Base-by-base conservation (phyloP, 2,888 invertebrate genomes). In the Callyntrura guangdongensis region DNA sequence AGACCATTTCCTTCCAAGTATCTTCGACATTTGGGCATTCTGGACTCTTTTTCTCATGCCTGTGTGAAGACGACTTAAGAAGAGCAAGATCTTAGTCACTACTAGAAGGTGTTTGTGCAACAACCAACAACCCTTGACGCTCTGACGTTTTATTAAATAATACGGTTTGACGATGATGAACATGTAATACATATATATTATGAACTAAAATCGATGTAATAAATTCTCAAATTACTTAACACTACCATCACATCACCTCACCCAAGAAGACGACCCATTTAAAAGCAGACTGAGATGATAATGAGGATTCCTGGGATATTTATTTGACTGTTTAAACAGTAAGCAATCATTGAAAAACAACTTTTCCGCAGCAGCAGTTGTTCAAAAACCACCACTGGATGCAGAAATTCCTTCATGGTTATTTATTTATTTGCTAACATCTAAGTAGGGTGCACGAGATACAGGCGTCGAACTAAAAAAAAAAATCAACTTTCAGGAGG, bases 201-300 rank as follows among this genome's bases (percentile, higher is more conserved):
- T 74, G 49, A 74, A 74, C n/a, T 47, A 74, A 74, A 74, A 49
- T 74, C 49, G 74, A 47, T 74, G 74, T 59, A 56, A 59, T 61
- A 82, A 82, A 64, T 82, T 82, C 82, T 82, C 82, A 82, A 82
- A 82, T 82, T 82, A 82, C 82, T 82, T 82, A 82, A 82, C 82
- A 82, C 82, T n/a, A 36, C 36, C 36, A 36, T 36, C 36, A 36
- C 61, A 74, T 74, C 74, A 74, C 49, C 74, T 74, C 74, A 74
- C 49, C 74, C 47, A 74, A 49, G 49, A 74, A 74, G 74, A 74
- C 61, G n/a, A n/a, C 61, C 17, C n/a, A 1, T 12, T 17, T n/a
- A 27, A 36, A 36, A n/a, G n/a, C n/a, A 25, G 64, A 64, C n/a
- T n/a, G 20, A 1, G 25, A 64, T 64, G 20, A 64, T 22, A 11